These are phyloP conservation scores for Acestrorhynchus altus DNA, from an alignment of 2,797 vertebrate species.

Conservation along the genomic window DNA sequence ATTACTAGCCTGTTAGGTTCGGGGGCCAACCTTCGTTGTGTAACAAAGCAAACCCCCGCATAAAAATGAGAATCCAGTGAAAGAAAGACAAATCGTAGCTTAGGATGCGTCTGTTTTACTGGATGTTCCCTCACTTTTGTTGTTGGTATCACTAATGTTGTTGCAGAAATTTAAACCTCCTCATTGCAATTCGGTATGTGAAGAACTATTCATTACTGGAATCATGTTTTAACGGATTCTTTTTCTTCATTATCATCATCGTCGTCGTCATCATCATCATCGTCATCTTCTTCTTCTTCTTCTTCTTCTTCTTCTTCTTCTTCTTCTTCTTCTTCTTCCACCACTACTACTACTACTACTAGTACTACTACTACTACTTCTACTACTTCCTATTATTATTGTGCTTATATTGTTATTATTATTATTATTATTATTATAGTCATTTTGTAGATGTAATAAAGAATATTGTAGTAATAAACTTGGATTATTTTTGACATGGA, in stretches of 20 bases:
- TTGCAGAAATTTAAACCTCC: neutral
- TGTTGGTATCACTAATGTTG: neutral
- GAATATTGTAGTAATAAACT: neutral
- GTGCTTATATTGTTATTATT: conserved; percentile 7
- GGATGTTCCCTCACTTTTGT: conserved; percentile 1
- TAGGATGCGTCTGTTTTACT: conserved; percentile 61
- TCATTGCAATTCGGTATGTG: too few species aligned
- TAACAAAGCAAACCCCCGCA: conserved; percentile 62
- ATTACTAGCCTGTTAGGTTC: conserved; percentile 70
- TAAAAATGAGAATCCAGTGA: conserved; percentile 54
- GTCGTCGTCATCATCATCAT: neutral
- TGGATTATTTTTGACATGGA: neutral
- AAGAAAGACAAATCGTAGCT: conserved; percentile 57
- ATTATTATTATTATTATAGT: neutral
- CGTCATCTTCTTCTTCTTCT: too few species aligned
- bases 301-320: too few species aligned
- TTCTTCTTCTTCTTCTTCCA: too few species aligned
- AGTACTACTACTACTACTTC: neutral
- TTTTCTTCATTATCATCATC: neutral
- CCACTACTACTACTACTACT: too few species aligned
- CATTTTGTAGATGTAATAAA: too few species aligned
- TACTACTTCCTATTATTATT: too few species aligned
- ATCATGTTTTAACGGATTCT: too few species aligned
- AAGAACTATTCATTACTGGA: too few species aligned
- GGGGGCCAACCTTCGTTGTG: conserved; percentile 69